Base-by-base conservation (phyloP, 2,888 invertebrate genomes). In the Pollenia angustigena region DNA sequence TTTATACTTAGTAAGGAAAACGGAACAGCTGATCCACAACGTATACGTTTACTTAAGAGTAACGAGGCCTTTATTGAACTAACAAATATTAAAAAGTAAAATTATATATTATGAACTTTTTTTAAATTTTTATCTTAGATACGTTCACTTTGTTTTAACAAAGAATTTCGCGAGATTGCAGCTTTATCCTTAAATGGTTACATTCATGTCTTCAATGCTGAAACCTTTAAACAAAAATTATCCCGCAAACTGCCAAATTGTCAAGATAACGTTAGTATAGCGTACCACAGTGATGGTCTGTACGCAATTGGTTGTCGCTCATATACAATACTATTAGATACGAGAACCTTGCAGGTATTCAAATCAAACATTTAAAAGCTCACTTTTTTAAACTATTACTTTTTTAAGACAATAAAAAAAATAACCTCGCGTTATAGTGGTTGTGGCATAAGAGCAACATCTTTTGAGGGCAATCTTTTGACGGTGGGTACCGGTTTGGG, bases 231-330 rank as follows among this genome's bases (percentile, higher is more conserved):
- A 86, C 98, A 98, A 94, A 97, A 97, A 91, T 95, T 97, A 90
- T 97, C 97, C 8, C 94, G 97, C 79, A 97, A 97, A 93, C 94
- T 99, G 91, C 97, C 97, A 1, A 97, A 97, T 83, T 96, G 97
- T 87, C 97, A 97, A 93, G 99, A 99, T 93, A 98, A 98, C 92
- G 98, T 98, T 50, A 99, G 99, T 91, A 95, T 99, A 90, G 97
- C 98, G 48, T 97, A 95, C 52, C 96, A 98, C 93, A 96, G 96
- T 83, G 96, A 96, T 90, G 97, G 97, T 32, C 94, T 98, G 60
- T 99, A 99, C 93, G 98, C 98, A 1, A 97, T 99, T 64, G 99
- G 99, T 0, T 98, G 98, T 91, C 96, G 98, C 89, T 98, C 98
- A 0, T 98, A 98, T 93, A 98, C 98, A 0, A 94, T 98, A 68